Base-by-base conservation (phyloP, 2,113 vertebrate species). In the Orientallactaga bullata region DNA sequence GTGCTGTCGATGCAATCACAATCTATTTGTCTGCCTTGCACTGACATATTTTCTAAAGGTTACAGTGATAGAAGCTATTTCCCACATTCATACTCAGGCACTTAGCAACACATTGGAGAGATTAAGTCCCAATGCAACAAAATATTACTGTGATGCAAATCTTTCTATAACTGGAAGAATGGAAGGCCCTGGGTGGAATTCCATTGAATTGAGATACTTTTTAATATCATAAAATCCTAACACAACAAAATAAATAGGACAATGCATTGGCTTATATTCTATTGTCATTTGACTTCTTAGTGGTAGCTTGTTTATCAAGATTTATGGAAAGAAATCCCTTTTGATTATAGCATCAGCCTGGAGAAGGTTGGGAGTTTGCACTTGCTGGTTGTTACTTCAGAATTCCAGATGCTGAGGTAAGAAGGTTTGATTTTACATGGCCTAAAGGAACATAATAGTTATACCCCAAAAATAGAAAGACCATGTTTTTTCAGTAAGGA, bases 21-120 rank as follows among this genome's bases (percentile, higher is more conserved):
- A 89, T 92, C 95, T 94, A 85, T 95, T 82, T 96, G 82, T 82
- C 37, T 88, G 65, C 35, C 28, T 89, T 95, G 95, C 74, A 74
- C 87, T 91, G 85, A 74, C 42, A 11, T 89, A 81, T 96, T 92
- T 86, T 84, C 80, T 90, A 92, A 92, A 93, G 85, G n/a, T 94
- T 82, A 90, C 39, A 37, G 88, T 88, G 85, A 84, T 76, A 63
- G 84, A 93, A 89, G 69, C 58, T 82, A 66, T 95, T 95, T 89
- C 51, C 85, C n/a, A 83, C 60, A 88, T 81, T 95, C 80, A n/a
- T 66, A 60, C 71, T 63, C 35, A 85, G 47, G 82, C 68, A 71
- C 68, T 95, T 77, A 71, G 72, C 51, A 26, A 30, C 66, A 85
- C 15, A 24, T 84, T 65, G 55, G 76, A 90, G 55, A 79, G 77